Evolutionary conservation across 2,113 vertebrate species (phyloP).

Genomic region (Rhipidura dahli): DNA sequence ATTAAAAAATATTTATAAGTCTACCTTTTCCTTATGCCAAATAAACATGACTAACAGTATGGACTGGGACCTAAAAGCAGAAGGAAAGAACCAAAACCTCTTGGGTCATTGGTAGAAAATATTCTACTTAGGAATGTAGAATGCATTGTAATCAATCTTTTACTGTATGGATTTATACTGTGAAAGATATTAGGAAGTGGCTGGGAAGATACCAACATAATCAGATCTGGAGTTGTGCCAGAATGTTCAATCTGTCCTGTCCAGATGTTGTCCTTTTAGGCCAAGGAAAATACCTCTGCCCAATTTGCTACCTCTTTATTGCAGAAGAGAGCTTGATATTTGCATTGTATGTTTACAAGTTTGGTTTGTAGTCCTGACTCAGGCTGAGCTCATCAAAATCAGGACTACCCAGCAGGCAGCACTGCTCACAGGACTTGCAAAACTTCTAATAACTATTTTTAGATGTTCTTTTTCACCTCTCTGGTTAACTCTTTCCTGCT

Average conservation of each 20-base stretch:
- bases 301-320: fast-evolving
- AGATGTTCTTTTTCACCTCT: not conserved
- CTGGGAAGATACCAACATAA: not conserved
- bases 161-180: not conserved
- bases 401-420: not conserved
- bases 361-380: not conserved
- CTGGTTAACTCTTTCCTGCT: not conserved
- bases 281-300: not conserved
- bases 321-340: not conserved
- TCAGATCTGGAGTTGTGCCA: not conserved
- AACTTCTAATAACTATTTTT: not conserved
- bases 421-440: not conserved
- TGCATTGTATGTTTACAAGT: not conserved
- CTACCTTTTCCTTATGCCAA: not conserved
- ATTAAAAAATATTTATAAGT: not conserved
- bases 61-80: not conserved
- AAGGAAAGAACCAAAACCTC: not conserved
- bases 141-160: not conserved
- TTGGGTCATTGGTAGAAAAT: not conserved
- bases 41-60: not conserved
- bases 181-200: not conserved
- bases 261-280: not conserved
- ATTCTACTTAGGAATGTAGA: not conserved
- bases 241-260: not conserved
- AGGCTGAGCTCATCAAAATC: not conserved